Conservation (phyloP, 2,888 invertebrate genomes). For the Mellilla xanthometata region DNA sequence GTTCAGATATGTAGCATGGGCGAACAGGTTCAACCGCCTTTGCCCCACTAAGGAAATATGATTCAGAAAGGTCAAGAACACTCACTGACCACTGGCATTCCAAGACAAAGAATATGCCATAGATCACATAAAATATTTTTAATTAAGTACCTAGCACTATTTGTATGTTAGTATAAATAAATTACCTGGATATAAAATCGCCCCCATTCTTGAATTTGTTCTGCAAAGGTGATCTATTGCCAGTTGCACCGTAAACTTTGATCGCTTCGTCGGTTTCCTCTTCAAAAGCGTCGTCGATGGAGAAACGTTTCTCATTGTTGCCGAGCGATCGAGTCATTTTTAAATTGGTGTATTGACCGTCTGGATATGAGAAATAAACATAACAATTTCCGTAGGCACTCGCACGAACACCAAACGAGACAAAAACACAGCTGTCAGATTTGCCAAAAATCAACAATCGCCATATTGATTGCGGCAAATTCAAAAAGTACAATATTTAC, state of each 20-base stretch:
- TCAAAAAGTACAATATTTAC: not conserved
- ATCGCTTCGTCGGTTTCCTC: conserved; percentile 93
- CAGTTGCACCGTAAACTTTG: conserved; percentile 90
- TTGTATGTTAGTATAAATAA: conserved; percentile 20
- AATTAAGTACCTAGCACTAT: too few relatives aligned
- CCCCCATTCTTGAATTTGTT: conserved; percentile 72
- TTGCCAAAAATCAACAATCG: conserved; percentile 68
- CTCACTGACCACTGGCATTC: conserved; percentile 26
- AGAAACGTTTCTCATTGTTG: conserved; percentile 86
- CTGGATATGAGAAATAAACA: conserved; percentile 64
- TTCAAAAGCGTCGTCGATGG: conserved; percentile 93
- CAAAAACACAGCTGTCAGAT: conserved; percentile 77
- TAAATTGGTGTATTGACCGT: conserved; percentile 42
- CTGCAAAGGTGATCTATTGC: conserved; percentile 86
- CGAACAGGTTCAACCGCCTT: conserved; percentile 59
- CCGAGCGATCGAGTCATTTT: conserved; percentile 79
- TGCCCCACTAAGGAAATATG: conserved; percentile 60
- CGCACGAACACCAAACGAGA: conserved; percentile 27
- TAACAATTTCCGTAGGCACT: conserved; percentile 50
- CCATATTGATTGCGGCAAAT: conserved; percentile 61
- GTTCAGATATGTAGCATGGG: conserved; percentile 32
- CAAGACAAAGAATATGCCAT: conserved; percentile 40
- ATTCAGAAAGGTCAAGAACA: conserved; percentile 69
- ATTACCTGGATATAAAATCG: conserved; percentile 68
- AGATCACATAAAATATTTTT: not conserved